Percentiles rank a stretch among this genome's conserved stretches.
Conservation (phyloP, 2,797 vertebrate genomes). For the Fratercula arctica region DNA sequence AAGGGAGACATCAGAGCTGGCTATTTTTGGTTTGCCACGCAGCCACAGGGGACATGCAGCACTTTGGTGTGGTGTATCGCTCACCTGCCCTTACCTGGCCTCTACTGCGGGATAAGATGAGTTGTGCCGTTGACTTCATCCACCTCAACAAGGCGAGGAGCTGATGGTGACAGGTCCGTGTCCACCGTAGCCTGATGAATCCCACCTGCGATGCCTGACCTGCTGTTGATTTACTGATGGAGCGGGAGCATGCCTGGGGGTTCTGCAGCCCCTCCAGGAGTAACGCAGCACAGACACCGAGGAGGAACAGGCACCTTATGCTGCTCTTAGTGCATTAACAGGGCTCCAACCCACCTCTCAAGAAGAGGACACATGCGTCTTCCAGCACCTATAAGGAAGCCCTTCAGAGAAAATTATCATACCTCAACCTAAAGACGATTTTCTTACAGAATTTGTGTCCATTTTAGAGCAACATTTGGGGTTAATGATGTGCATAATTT, state of each 20-base stretch:
- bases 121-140: background rate
- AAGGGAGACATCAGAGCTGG: background rate
- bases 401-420: background rate
- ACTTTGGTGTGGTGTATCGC: background rate
- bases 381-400: background rate
- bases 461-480: background rate
- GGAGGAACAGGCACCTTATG: background rate
- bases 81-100: background rate
- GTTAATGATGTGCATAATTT: conserved; percentile 35
- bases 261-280: background rate
- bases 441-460: background rate
- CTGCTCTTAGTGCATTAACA: background rate
- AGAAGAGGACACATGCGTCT: background rate
- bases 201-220: rapidly evolving
- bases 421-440: background rate
- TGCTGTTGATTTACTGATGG: background rate
- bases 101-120: background rate
- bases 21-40: background rate
- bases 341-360: background rate
- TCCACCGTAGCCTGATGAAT: rapidly evolving
- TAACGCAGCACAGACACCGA: rapidly evolving
- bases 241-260: background rate
- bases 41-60: background rate
- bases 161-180: rapidly evolving
- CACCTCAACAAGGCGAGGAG: rapidly evolving